Evolutionary conservation across 2,113 vertebrate genomes (phyloP).

Genomic region (Ctenomys sociabilis): DNA sequence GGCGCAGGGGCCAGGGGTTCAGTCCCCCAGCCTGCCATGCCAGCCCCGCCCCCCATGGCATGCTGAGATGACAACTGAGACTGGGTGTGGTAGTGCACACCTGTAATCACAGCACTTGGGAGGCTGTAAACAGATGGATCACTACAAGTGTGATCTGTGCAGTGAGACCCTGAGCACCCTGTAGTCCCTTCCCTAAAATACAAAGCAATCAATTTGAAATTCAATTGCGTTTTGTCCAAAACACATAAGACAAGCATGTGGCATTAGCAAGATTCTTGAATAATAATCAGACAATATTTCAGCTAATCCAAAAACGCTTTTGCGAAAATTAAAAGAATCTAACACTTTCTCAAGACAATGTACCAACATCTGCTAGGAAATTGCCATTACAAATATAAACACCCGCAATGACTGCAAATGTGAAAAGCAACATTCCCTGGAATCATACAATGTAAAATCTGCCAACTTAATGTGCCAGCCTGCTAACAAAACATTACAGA

Average conservation of each 20-base stretch:
- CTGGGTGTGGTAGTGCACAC: too few species aligned
- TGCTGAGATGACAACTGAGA: too few species aligned
- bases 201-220: neutral
- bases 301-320: constrained; percentile 10
- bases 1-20: too few species aligned
- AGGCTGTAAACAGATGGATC: too few species aligned
- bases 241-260: neutral
- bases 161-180: too few species aligned
- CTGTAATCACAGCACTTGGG: too few species aligned
- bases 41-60: too few species aligned
- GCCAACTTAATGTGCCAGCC: neutral
- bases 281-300: neutral
- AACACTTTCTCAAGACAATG: constrained; percentile 49
- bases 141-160: too few species aligned
- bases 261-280: neutral
- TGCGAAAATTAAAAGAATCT: constrained; percentile 32
- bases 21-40: too few species aligned
- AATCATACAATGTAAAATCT: neutral
- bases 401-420: neutral
- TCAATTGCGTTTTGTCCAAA: neutral
- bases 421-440: neutral
- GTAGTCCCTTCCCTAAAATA: too few species aligned
- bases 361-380: constrained; percentile 53
- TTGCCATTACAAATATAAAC: constrained; percentile 13
- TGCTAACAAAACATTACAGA: neutral